These are phyloP conservation scores for Agelaius phoeniceus DNA, from an alignment of 2,113 vertebrate species.

Conservation along the genomic window DNA sequence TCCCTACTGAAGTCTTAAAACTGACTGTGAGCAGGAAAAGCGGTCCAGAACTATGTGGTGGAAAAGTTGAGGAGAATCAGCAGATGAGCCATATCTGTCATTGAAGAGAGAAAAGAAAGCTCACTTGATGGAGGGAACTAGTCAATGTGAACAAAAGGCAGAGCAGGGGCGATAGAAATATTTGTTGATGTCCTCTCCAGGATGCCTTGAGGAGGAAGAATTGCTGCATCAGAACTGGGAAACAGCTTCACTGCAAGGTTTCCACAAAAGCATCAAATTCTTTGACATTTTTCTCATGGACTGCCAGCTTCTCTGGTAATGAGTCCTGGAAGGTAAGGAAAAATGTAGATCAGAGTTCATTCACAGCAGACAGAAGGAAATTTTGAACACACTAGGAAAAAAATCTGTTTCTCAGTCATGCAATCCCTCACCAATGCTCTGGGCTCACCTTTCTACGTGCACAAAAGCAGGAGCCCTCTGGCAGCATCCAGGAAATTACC, in stretches of 20 bases:
- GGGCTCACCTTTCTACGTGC: background rate
- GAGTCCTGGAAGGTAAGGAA: slow-evolving; percentile 83
- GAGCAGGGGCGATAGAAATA: background rate
- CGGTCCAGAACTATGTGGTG: background rate
- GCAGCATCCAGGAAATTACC: background rate
- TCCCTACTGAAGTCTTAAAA: background rate
- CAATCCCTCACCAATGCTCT: background rate
- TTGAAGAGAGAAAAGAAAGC: slow-evolving; percentile 12
- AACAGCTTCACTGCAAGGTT: slow-evolving; percentile 87
- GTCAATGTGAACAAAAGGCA: background rate
- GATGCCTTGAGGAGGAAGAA: slow-evolving; percentile 26
- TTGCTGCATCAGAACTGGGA: slow-evolving; percentile 6
- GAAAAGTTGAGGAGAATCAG: background rate
- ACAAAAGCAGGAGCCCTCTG: background rate
- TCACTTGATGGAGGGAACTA: slow-evolving; percentile 5
- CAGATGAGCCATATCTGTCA: background rate
- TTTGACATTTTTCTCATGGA: slow-evolving; percentile 95
- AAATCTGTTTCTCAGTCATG: background rate
- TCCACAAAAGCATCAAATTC: slow-evolving; percentile 99
- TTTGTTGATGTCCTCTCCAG: background rate
- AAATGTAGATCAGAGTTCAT: background rate
- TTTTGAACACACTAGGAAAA: background rate
- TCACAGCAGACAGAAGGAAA: background rate
- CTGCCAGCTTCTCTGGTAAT: slow-evolving; percentile 93
- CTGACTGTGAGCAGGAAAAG: background rate